Conservation (phyloP, 2,797 vertebrate genomes). For the Tokudaia tokunoshimensis region DNA sequence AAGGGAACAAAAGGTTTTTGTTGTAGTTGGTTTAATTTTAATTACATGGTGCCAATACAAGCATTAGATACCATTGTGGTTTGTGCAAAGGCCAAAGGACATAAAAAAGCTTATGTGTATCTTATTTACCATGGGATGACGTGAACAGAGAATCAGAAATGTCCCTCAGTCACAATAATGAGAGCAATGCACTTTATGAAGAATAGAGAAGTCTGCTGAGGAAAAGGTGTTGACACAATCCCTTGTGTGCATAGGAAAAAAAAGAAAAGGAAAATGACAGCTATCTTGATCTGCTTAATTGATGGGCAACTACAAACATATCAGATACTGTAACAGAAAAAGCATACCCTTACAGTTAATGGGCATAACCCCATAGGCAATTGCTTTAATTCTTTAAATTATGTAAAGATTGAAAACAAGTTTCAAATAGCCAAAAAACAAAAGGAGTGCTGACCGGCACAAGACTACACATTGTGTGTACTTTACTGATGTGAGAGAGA, state of each 20-base stretch:
- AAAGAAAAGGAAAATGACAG: not conserved
- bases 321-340: not conserved
- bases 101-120: not conserved
- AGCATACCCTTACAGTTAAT: not conserved
- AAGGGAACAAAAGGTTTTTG: not conserved
- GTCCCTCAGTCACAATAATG: rapidly evolving
- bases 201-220: not conserved
- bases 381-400: not conserved
- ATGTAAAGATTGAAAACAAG: no score
- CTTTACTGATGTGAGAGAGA: not conserved
- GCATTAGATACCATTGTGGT: not conserved
- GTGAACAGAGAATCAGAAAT: not conserved
- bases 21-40: not conserved
- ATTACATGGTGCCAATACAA: not conserved
- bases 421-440: not conserved
- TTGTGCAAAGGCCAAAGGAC: not conserved
- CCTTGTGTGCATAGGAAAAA: not conserved
- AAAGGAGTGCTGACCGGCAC: not conserved
- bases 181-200: not conserved
- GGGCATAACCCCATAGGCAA: not conserved
- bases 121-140: not conserved
- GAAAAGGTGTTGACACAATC: not conserved
- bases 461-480: not conserved
- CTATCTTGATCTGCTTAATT: not conserved
- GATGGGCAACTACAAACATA: not conserved